These are phyloP conservation scores for Boloria euphrosyne DNA, from an alignment of 2,888 invertebrate species.

Conservation along the genomic window DNA sequence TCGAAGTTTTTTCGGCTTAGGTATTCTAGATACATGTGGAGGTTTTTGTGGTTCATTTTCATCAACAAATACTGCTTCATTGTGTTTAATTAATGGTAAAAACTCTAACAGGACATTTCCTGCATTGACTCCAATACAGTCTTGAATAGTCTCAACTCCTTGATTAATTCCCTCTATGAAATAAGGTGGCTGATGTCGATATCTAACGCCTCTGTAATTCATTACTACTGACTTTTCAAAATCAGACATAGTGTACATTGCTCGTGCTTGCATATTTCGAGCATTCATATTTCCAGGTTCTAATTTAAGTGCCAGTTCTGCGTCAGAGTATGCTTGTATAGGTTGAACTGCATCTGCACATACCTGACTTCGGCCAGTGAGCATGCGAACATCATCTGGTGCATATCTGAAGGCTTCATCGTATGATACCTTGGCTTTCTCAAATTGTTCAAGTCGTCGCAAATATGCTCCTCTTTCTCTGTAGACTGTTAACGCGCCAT, in stretches of 20 bases:
- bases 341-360: slow-evolving; percentile 73
- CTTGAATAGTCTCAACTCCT: slow-evolving; percentile 74
- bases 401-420: slow-evolving; percentile 66
- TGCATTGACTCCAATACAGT: slow-evolving; percentile 72
- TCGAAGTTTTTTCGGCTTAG: slow-evolving; percentile 56
- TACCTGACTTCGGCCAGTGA: slow-evolving; percentile 71
- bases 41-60: slow-evolving; percentile 55
- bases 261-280: slow-evolving; percentile 72
- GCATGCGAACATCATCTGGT: slow-evolving; percentile 65
- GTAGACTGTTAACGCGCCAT: slow-evolving; percentile 69
- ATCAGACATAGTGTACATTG: slow-evolving; percentile 75
- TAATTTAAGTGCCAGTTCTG: slow-evolving; percentile 69
- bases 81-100: slow-evolving; percentile 67
- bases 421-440: slow-evolving; percentile 69
- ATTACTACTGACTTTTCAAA: slow-evolving; percentile 75
- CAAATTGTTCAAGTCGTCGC: slow-evolving; percentile 72
- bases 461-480: slow-evolving; percentile 71
- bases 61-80: slow-evolving; percentile 54
- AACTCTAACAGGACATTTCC: slow-evolving; percentile 73
- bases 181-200: slow-evolving; percentile 68
- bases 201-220: slow-evolving; percentile 65
- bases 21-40: slow-evolving; percentile 66
- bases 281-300: slow-evolving; percentile 72
- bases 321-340: slow-evolving; percentile 68
- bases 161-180: slow-evolving; percentile 76